Evolutionary conservation across 2,113 vertebrate species (phyloP).

Genomic region (Pteropus alecto): DNA sequence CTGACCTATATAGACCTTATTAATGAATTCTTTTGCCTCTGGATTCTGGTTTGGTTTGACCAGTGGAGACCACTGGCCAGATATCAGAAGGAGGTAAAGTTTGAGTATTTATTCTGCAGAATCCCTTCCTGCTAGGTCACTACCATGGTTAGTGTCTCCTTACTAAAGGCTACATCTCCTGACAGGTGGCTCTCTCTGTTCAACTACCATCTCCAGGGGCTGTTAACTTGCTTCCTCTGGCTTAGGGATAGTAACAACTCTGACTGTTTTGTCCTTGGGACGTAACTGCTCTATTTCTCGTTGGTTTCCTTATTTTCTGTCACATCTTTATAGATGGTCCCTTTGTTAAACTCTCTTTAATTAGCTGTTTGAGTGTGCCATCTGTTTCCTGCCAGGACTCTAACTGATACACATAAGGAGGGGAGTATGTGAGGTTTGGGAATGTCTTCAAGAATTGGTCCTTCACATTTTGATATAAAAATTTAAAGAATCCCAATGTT

Average conservation of each 20-base stretch:
- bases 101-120: not conserved
- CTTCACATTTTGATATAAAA: not conserved
- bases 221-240: not conserved
- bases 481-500: not conserved
- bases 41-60: not conserved
- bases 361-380: not conserved
- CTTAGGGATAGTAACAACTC: not conserved
- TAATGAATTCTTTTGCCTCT: not conserved
- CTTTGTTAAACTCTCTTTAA: not conserved
- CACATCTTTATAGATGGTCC: not conserved
- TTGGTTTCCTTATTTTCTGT: not conserved
- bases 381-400: slow-evolving; percentile 27
- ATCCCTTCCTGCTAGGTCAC: not conserved
- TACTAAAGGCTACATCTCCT: not conserved
- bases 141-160: not conserved
- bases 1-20: not conserved
- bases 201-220: not conserved
- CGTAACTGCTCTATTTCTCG: not conserved
- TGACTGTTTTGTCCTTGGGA: not conserved
- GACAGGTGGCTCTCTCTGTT: not conserved
- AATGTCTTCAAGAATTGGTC: not conserved
- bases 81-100: not conserved
- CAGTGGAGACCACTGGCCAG: not conserved
- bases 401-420: not conserved
- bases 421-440: not conserved